phyloP scores from a whole-genome alignment of 2,113 vertebrate species.

The Pontoporia blainvillei region DNA sequence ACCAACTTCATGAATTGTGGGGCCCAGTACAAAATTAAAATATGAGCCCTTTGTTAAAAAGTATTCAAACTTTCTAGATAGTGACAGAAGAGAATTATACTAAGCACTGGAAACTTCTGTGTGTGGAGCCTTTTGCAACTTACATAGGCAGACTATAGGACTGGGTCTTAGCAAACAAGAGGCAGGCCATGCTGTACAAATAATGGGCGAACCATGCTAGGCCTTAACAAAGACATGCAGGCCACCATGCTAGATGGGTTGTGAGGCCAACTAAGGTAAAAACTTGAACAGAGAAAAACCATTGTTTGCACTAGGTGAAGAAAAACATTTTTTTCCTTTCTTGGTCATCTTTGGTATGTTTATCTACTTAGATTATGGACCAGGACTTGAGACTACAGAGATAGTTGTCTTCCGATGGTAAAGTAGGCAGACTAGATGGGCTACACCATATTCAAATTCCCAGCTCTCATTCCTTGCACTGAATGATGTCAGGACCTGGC shows the following conservation, averaged over 20 bases:
- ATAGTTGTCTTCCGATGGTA: neutral
- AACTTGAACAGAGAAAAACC: neutral
- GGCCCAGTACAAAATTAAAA: neutral
- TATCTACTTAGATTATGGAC: neutral
- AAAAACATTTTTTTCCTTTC: neutral
- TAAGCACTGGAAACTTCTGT: neutral
- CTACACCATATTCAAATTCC: neutral
- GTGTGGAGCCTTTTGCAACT: neutral
- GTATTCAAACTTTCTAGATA: neutral
- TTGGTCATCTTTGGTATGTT: neutral
- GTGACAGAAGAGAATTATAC: neutral
- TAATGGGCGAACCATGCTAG: accelerated
- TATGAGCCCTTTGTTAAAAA: neutral
- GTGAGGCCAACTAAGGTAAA: neutral
- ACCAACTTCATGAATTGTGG: neutral
- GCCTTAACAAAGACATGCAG: neutral
- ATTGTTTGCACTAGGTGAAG: neutral
- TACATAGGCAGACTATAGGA: neutral
- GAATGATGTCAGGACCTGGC: too few relatives aligned
- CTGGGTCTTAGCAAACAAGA: neutral
- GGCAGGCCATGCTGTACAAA: neutral
- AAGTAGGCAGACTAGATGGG: neutral
- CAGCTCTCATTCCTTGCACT: accelerated
- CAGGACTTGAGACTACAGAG: neutral
- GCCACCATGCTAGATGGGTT: neutral